Evolutionary conservation across 2,888 invertebrate species (phyloP), one percentile per base, ranked within the genome.

Genomic region (Anagyrus pseudococci): DNA sequence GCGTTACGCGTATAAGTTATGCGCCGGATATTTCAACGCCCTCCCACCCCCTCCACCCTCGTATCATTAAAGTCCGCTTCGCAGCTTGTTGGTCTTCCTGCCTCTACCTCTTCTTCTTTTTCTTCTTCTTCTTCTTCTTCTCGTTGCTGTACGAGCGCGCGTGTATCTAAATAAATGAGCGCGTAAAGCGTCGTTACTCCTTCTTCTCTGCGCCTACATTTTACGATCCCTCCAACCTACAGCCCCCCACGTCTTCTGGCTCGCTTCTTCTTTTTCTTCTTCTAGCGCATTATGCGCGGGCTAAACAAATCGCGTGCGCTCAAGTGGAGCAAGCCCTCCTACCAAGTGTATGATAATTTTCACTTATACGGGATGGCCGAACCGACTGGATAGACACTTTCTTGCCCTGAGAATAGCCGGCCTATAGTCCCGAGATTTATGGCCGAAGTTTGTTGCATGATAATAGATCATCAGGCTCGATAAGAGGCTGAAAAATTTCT

Each of bases 281-380:
- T 8, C 29, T 6, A 41, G 29, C 33, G 17, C 23, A 52, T 46
- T 46, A 23, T 22, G 25, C 37, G n/a, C 57, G 17, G n/a, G 37
- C 37, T 26, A 17, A 22, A 57, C 46, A 43, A 62, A 52, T 62
- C 53, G 59, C 59, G 52, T 47, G 52, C 33, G 13, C 46, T 26
- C 52, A 40, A 59, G 59, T 59, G 40, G 47, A 23, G 13, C 15
- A 25, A 23, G 6, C 17, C 10, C 19, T 25, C 13, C 4, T 33
- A n/a, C 13, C 2, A 8, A 4, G 23, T 7, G 40, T n/a, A 33
- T n/a, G 58, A 44, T 49, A 33, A 58, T 58, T 50, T 58, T 50
- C 44, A 22, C 50, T 50, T 4, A 4, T 17, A 4, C 8, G 23
- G 25, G 6, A 15, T 4, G 33, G 23, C n/a, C 19, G 33, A 37